Evolutionary conservation across 2,888 invertebrate genomes (phyloP).

Genomic region (Plebejus melissa): DNA sequence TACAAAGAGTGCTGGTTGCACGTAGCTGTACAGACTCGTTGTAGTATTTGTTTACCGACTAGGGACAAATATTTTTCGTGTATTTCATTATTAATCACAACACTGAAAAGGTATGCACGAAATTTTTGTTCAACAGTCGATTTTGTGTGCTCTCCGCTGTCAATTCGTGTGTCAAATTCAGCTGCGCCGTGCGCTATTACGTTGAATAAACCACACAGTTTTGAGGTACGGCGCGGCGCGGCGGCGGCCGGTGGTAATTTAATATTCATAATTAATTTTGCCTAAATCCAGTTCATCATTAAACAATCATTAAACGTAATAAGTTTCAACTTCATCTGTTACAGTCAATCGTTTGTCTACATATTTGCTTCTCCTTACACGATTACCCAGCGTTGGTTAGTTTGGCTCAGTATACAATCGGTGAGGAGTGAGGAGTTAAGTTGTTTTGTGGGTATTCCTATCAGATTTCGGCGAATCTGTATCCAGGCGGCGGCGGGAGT

Average conservation of each 20-base stretch:
- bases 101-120: neutral
- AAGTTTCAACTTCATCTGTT: neutral
- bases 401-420: neutral
- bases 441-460: slow-evolving; percentile 5
- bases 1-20: neutral
- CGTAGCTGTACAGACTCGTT: neutral
- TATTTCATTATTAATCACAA: neutral
- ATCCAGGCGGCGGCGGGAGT: slow-evolving; percentile 9
- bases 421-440: neutral
- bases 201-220: neutral
- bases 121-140: neutral
- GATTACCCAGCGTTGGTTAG: neutral
- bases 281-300: neutral
- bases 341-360: neutral
- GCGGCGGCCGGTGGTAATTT: neutral
- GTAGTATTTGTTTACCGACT: neutral
- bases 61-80: neutral
- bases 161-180: neutral
- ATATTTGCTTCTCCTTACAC: neutral
- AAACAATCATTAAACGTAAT: neutral
- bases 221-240: too few species aligned
- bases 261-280: neutral
- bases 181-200: neutral
- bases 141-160: neutral
- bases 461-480: neutral